phyloP scores from a whole-genome alignment of 2,113 vertebrate genomes.

The Semicossyphus pulcher region DNA sequence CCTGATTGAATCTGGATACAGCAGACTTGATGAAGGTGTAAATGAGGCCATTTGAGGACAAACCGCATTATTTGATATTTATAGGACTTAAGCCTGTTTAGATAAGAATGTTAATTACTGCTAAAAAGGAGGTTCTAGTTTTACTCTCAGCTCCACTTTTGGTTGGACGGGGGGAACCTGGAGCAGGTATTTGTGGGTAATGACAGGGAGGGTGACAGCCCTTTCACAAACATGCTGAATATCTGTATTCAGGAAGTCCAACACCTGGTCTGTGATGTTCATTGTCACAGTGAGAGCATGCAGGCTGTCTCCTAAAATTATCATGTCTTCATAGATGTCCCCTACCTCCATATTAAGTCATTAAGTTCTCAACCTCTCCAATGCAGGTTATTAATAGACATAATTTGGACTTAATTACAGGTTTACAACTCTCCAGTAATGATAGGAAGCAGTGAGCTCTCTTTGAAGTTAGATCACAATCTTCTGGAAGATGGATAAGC shows the following conservation, averaged over 20 bases:
- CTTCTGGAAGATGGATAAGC: constrained; percentile 69
- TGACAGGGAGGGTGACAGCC: constrained; percentile 87
- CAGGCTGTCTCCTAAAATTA: constrained; percentile 79
- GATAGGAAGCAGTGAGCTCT: constrained; percentile 68
- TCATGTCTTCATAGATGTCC: constrained; percentile 86
- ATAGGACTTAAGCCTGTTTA: too few relatives aligned
- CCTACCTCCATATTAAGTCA: constrained; percentile 68
- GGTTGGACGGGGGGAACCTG: constrained; percentile 42
- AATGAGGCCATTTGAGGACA: too few relatives aligned
- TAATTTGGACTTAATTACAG: constrained; percentile 77
- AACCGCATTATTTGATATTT: too few relatives aligned
- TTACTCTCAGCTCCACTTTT: background rate
- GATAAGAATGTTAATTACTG: background rate
- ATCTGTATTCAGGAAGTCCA: constrained; percentile 91
- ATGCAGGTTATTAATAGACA: constrained; percentile 77
- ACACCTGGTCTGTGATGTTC: constrained; percentile 88
- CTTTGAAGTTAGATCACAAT: constrained; percentile 79
- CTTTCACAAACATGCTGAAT: constrained; percentile 82
- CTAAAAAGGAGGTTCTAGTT: background rate
- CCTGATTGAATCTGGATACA: too few relatives aligned
- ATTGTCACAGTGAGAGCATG: constrained; percentile 75
- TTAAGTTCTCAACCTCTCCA: constrained; percentile 70
- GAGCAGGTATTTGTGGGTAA: constrained; percentile 79
- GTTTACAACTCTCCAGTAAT: constrained; percentile 79
- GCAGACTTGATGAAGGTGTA: too few relatives aligned